Evolutionary conservation across 2,113 vertebrate genomes (phyloP), one percentile per base, ranked within the genome.

Genomic region (Indri indri): DNA sequence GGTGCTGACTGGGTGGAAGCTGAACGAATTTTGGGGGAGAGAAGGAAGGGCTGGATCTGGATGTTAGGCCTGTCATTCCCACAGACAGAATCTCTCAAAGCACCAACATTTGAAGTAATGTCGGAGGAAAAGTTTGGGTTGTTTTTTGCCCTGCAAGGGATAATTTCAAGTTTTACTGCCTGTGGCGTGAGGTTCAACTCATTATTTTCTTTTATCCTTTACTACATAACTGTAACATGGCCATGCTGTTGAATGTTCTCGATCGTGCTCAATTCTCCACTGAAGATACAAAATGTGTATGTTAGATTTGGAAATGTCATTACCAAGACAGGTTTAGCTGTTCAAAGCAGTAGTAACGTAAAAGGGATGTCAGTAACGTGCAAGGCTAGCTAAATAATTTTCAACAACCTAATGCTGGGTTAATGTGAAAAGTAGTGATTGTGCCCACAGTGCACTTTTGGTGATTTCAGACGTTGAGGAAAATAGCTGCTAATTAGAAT

Each of bases 391-490:
- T 77, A 65, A 47, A 27, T n/a, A 86, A 73, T 85, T 86, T 65
- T 81, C 68, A 61, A 2, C 50, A 63, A 45, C 11, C 8, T 59
- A 0, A 61, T 74, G 54, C 57, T 73, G 23, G 27, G 22, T 95
- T 89, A 42, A 82, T 30, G 11, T 96, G 71, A 82, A 92, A 59
- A 90, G 14, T 76, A 87, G 54, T 82, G 32, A 73, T 90, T 40
- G 52, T 82, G 76, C 47, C 47, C 45, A 11, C 52, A 52, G 2
- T 70, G 52, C 10, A 30, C 34, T 94, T 70, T 71, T 32, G 20
- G 5, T 93, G 32, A 87, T 82, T 93, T 96, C 61, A 89, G 11
- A 40, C 37, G 27, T 32, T 91, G 42, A 95, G 61, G 50, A 94
- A 95, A 95, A 65, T 42, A 86, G 11, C 12, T 90, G 20, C 30